Evolutionary conservation across 1,140 invertebrate species (phyloP).

Genomic region (Eurosta solidaginis): DNA sequence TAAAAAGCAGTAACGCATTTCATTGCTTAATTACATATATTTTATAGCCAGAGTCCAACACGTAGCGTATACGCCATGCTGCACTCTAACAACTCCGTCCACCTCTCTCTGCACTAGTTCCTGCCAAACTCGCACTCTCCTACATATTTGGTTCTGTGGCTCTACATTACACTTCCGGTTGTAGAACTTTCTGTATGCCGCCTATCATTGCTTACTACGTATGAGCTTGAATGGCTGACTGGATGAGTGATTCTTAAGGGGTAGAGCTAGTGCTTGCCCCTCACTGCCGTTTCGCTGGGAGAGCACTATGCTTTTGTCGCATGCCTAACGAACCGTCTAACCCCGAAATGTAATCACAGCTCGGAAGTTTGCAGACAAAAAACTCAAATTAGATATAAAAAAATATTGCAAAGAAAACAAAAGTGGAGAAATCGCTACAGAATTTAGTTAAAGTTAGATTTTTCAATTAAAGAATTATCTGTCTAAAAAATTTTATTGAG

Average conservation of each 20-base stretch:
- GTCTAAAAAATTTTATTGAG: not conserved
- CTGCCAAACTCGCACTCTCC: not conserved
- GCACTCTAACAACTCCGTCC: not conserved
- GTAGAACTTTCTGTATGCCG: not conserved
- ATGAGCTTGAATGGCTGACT: not conserved
- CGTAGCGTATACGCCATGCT: not conserved
- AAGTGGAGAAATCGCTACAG: too few species aligned
- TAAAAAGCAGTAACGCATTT: conserved; percentile 20
- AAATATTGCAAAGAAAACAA: not conserved
- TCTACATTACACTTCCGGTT: not conserved
- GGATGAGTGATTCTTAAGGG: not conserved
- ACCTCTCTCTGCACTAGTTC: not conserved
- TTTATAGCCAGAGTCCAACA: conserved; percentile 21
- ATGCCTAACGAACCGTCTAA: conserved; percentile 16
- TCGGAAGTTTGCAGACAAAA: conserved; percentile 2
- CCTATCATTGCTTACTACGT: not conserved
- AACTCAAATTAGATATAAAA: not conserved
- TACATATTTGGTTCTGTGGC: too few species aligned
- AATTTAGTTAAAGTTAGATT: not conserved
- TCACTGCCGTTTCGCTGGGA: not conserved
- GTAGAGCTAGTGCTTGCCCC: not conserved
- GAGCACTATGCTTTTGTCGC: not conserved
- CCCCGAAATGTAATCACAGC: conserved; percentile 8
- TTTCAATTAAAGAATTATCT: too few species aligned
- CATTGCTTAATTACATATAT: conserved; percentile 24